Evolutionary conservation across 2,888 invertebrate species (phyloP).

Genomic region (Abscondita cerata): DNA sequence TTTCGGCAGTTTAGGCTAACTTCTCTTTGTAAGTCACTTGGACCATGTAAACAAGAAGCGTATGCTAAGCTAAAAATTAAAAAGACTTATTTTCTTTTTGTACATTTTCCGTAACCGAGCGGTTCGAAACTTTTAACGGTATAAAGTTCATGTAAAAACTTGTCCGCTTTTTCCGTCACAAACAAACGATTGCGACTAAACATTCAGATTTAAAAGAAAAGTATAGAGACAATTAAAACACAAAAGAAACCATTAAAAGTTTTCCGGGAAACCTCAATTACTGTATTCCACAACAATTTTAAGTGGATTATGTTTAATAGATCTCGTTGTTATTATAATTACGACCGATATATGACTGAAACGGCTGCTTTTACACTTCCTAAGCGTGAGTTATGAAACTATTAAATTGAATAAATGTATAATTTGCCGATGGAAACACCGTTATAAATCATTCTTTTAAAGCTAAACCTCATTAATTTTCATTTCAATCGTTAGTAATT

Average conservation of each 20-base stretch:
- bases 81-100: slow-evolving; percentile 15
- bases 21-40: slow-evolving; percentile 15
- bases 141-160: slow-evolving; percentile 27
- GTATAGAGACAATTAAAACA: slow-evolving; percentile 31
- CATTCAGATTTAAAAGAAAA: slow-evolving; percentile 31
- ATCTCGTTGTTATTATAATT: slow-evolving; percentile 22
- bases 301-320: slow-evolving; percentile 24
- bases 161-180: slow-evolving; percentile 25
- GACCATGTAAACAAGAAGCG: slow-evolving; percentile 23
- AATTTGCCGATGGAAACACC: slow-evolving; percentile 23
- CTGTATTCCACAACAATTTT: slow-evolving; percentile 25
- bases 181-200: slow-evolving; percentile 28
- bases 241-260: slow-evolving; percentile 33
- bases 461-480: slow-evolving; percentile 45
- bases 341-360: slow-evolving; percentile 16
- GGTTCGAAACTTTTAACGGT: slow-evolving; percentile 20
- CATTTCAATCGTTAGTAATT: slow-evolving; percentile 48
- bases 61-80: slow-evolving; percentile 24
- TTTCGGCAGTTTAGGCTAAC: slow-evolving; percentile 25
- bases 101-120: slow-evolving; percentile 12
- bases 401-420: slow-evolving; percentile 29
- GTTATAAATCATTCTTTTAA: slow-evolving; percentile 35
- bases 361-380: slow-evolving; percentile 9
- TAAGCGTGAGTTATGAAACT: slow-evolving; percentile 27
- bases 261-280: slow-evolving; percentile 29